A percentile compares a stretch with the other conserved stretches of the same genome.
These are phyloP conservation scores for Trichopria drosophilae DNA, from an alignment of 2,888 invertebrate species.

Conservation along the genomic window DNA sequence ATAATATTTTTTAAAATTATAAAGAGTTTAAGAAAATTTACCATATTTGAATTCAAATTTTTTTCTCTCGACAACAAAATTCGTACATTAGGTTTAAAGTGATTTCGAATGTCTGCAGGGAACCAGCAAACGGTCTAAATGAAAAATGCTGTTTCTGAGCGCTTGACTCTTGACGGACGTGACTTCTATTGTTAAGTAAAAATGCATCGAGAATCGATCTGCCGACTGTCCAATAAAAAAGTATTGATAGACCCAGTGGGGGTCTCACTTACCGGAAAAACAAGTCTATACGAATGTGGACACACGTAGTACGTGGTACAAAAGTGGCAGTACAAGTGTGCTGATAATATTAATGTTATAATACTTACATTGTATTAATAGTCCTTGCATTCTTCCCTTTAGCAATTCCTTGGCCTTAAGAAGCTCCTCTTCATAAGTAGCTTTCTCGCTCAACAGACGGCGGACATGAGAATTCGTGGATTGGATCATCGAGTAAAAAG, in stretches of 20 bases:
- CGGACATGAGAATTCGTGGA: slow-evolving; percentile 91
- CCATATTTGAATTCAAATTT: too few species aligned
- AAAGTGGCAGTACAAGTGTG: too few species aligned
- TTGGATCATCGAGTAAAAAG: slow-evolving; percentile 95
- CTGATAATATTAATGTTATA: slow-evolving; percentile 9
- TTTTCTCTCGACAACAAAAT: too few species aligned
- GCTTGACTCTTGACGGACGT: too few species aligned
- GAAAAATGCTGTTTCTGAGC: too few species aligned
- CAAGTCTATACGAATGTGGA: slow-evolving; percentile 42
- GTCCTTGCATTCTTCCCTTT: slow-evolving; percentile 80
- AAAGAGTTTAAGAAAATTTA: too few species aligned
- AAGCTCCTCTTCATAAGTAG: slow-evolving; percentile 84
- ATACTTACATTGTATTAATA: slow-evolving; percentile 90
- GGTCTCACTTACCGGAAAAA: slow-evolving; percentile 48
- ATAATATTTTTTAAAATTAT: too few species aligned
- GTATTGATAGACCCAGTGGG: too few species aligned
- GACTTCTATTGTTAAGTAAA: too few species aligned
- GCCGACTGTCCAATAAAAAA: slow-evolving; percentile 13
- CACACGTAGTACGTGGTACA: slow-evolving; percentile 37
- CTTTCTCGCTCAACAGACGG: slow-evolving; percentile 81
- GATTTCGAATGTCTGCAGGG: too few species aligned
- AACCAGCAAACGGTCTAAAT: too few species aligned
- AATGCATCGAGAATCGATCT: not conserved
- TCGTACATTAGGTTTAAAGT: too few species aligned
- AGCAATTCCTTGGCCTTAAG: slow-evolving; percentile 82